A percentile compares a stretch with the other conserved stretches of the same genome.
phyloP scores from a whole-genome alignment of 2,888 invertebrate species.

The Augochlorella aurata region DNA sequence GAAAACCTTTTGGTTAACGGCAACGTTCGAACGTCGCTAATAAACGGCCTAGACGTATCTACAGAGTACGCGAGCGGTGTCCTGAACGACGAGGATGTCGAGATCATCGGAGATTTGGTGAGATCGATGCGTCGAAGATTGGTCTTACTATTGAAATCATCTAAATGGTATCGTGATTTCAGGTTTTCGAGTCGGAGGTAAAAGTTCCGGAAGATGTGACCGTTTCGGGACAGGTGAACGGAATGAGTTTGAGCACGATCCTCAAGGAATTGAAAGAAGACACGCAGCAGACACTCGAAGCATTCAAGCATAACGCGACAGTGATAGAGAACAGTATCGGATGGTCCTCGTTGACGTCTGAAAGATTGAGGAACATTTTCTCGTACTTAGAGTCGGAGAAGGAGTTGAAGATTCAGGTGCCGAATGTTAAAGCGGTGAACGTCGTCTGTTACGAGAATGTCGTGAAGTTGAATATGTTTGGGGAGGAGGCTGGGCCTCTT shows the following conservation, averaged over 20 bases:
- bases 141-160: not conserved
- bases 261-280: constrained; percentile 16
- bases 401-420: constrained; percentile 55
- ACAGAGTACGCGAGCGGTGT: constrained; percentile 62
- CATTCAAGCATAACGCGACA: constrained; percentile 38
- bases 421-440: constrained; percentile 61
- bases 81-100: constrained; percentile 61
- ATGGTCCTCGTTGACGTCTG: constrained; percentile 25
- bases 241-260: constrained; percentile 37
- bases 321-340: constrained; percentile 53
- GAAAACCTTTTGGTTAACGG: constrained; percentile 63
- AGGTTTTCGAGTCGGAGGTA: constrained; percentile 68
- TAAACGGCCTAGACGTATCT: constrained; percentile 64
- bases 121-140: constrained; percentile 15
- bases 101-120: constrained; percentile 73
- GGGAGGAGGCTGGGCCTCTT: constrained; percentile 56
- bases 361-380: constrained; percentile 57
- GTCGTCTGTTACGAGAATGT: constrained; percentile 46
- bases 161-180: not conserved
- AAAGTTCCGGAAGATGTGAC: constrained; percentile 40
- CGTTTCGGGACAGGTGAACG: constrained; percentile 64
- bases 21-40: constrained; percentile 45
- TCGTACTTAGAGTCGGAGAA: constrained; percentile 70
- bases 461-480: constrained; percentile 68
- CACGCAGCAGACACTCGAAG: not conserved